Evolutionary conservation across 1,140 invertebrate genomes (phyloP).

Genomic region (Drosophila sulfurigaster): DNA sequence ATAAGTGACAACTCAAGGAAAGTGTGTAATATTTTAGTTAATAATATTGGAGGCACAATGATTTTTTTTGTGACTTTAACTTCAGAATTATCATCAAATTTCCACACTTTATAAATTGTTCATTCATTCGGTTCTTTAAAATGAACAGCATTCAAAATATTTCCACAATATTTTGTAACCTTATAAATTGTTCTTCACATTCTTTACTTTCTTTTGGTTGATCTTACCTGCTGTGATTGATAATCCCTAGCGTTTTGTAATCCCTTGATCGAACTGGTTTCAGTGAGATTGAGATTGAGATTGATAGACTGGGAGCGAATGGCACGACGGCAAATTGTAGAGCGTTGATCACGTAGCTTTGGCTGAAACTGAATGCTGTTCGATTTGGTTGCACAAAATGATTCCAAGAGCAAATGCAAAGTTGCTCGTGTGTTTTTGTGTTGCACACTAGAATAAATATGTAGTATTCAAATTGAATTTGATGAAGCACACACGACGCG

Average conservation of each 20-base stretch:
- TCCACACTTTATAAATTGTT: too few species aligned
- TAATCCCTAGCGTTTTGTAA: slow-evolving; percentile 65
- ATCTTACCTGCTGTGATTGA: slow-evolving; percentile 61
- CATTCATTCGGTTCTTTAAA: too few species aligned
- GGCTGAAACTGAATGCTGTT: slow-evolving; percentile 41
- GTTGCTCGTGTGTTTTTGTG: slow-evolving; percentile 54
- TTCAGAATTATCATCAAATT: too few species aligned
- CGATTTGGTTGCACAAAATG: slow-evolving; percentile 59
- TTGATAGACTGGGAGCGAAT: slow-evolving; percentile 34
- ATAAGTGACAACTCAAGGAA: too few species aligned
- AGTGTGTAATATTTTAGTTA: too few species aligned
- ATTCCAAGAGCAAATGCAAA: slow-evolving; percentile 52
- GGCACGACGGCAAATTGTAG: slow-evolving; percentile 59
- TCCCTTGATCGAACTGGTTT: slow-evolving; percentile 48
- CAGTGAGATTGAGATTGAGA: neutral
- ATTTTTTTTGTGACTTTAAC: too few species aligned
- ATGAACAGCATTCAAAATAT: too few species aligned
- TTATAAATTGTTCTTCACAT: neutral
- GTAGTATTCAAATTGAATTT: neutral
- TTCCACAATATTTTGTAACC: neutral
- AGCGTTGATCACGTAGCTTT: slow-evolving; percentile 30
- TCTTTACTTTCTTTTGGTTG: neutral
- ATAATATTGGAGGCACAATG: too few species aligned
- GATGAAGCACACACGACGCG: slow-evolving; percentile 16
- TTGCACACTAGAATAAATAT: slow-evolving; percentile 21